A percentile compares a stretch with the other conserved stretches of the same genome.
These are phyloP conservation scores for Myocastor coypus DNA, from an alignment of 2,113 vertebrate genomes.

Conservation along the genomic window DNA sequence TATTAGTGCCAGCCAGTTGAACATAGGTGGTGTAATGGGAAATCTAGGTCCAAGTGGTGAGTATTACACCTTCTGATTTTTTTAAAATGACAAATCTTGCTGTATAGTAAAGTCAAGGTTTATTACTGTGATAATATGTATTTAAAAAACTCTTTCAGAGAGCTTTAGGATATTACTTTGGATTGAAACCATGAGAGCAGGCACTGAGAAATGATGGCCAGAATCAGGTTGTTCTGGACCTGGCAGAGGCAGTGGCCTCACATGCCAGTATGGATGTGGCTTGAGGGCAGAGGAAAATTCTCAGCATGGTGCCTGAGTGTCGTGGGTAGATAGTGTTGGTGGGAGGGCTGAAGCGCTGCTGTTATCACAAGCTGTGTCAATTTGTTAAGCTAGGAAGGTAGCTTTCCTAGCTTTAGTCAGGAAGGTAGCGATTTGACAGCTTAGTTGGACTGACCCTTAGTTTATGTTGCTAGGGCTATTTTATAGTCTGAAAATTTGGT, in stretches of 20 bases:
- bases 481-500: conserved; percentile 43
- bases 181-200: conserved; percentile 4
- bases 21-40: conserved; percentile 91
- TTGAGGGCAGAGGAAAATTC: conserved; percentile 35
- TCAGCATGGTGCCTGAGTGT: neutral
- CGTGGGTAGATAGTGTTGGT: neutral
- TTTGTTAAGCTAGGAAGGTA: neutral
- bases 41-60: conserved; percentile 95
- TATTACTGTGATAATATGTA: conserved; percentile 6
- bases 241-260: neutral
- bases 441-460: neutral
- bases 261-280: neutral
- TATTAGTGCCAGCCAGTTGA: conserved; percentile 94
- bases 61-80: conserved; percentile 63
- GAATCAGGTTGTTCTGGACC: neutral
- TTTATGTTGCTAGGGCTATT: conserved; percentile 40
- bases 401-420: neutral
- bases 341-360: neutral
- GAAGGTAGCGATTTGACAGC: neutral
- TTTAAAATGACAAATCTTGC: conserved; percentile 50
- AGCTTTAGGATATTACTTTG: conserved; percentile 37
- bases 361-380: neutral
- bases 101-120: conserved; percentile 14
- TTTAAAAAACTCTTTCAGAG: conserved; percentile 54
- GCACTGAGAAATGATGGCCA: neutral